These are phyloP conservation scores for Castor canadensis DNA, from an alignment of 2,113 vertebrate species.

Conservation along the genomic window DNA sequence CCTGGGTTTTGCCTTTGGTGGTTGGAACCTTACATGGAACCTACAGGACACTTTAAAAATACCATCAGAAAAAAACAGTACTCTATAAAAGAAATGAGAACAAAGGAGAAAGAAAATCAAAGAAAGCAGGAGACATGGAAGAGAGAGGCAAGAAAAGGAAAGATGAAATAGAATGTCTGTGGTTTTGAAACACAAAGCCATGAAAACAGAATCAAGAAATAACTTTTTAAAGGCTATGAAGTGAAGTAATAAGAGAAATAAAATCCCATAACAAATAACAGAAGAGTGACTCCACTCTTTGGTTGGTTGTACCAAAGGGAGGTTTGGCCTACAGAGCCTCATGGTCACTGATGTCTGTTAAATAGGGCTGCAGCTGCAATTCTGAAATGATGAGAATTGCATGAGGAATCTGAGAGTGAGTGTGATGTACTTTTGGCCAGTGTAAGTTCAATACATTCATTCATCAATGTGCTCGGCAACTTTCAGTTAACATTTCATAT, in stretches of 20 bases:
- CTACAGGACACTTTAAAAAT: neutral
- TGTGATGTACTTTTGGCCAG: constrained; percentile 34
- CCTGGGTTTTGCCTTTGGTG: neutral
- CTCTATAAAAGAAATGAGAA: neutral
- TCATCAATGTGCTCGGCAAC: constrained; percentile 20
- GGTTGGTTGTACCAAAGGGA: neutral
- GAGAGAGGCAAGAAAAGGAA: neutral
- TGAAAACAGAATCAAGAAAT: neutral
- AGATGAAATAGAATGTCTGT: neutral
- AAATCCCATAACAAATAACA: neutral
- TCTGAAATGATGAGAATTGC: no score
- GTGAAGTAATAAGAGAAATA: neutral
- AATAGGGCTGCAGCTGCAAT: no score
- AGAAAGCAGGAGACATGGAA: neutral
- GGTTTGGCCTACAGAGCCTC: neutral
- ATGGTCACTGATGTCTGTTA: neutral
- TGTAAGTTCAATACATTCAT: neutral
- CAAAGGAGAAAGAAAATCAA: neutral
- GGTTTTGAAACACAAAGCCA: neutral
- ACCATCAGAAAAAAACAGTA: neutral
- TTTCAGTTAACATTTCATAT: constrained; percentile 54
- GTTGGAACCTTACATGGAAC: neutral
- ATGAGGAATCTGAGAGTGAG: neutral
- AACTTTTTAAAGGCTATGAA: neutral
- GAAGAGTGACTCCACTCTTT: neutral